Percentiles rank a stretch among this genome's conserved stretches.
Conservation (phyloP, 2,797 vertebrate species). For the Anguilla obscura region DNA sequence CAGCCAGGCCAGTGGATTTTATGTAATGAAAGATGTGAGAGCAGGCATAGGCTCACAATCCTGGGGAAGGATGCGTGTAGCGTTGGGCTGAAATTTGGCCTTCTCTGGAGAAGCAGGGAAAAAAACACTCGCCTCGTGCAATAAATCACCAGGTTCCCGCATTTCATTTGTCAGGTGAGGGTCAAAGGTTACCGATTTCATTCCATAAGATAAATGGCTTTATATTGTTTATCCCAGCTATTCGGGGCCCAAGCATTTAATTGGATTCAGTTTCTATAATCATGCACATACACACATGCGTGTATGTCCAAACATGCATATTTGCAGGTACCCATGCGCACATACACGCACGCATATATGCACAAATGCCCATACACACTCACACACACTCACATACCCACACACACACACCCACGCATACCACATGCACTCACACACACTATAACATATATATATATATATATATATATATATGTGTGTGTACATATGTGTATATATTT, state of each 20-base stretch:
- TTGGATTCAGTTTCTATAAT: constrained; percentile 46
- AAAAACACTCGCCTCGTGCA: constrained; percentile 46
- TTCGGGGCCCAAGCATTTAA: constrained; percentile 41
- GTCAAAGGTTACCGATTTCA: constrained; percentile 57
- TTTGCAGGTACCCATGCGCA: background rate
- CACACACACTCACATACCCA: background rate
- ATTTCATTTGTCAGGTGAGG: constrained; percentile 52
- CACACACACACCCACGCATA: background rate
- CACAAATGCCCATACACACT: background rate
- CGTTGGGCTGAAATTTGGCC: constrained; percentile 46
- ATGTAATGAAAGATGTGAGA: constrained; percentile 61
- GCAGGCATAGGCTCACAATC: constrained; percentile 59
- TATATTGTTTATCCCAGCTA: constrained; percentile 37
- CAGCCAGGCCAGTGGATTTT: constrained; percentile 60
- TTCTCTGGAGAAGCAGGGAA: constrained; percentile 42
- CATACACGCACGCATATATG: background rate
- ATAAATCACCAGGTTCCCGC: constrained; percentile 53
- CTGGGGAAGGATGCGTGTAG: constrained; percentile 38
- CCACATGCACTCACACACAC: too few relatives aligned
- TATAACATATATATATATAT: too few relatives aligned
- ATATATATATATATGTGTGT: too few relatives aligned
- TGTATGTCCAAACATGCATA: background rate
- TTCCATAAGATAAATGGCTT: constrained; percentile 54
- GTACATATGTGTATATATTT: background rate
- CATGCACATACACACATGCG: constrained; percentile 9